Evolutionary conservation across 2,888 invertebrate genomes (phyloP).

Genomic region (Heterodera filipjevi): DNA sequence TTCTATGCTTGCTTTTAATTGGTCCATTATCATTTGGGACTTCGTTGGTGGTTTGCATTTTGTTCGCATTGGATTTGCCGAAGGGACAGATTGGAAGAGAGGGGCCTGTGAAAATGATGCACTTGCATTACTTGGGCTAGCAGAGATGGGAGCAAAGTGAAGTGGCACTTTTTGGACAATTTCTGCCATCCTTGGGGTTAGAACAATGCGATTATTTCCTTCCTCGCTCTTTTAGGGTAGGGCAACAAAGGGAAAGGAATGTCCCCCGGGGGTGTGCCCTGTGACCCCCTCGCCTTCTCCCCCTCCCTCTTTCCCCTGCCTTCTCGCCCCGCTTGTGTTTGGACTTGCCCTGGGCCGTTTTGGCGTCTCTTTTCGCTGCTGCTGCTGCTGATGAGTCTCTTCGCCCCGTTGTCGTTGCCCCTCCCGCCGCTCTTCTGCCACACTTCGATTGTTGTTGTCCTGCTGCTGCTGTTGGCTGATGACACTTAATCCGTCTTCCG

Average conservation of each 20-base stretch:
- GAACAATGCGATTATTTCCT: neutral
- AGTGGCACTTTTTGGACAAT: neutral
- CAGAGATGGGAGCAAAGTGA: neutral
- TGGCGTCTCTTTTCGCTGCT: slow-evolving; percentile 19
- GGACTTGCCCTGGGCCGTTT: slow-evolving; percentile 23
- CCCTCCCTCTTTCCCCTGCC: neutral
- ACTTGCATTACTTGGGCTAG: neutral
- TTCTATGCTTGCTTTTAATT: slow-evolving; percentile 74
- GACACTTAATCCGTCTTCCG: slow-evolving; percentile 5
- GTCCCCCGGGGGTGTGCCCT: neutral
- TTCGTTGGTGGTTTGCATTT: slow-evolving; percentile 53
- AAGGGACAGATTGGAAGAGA: slow-evolving; percentile 16
- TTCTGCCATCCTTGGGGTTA: neutral
- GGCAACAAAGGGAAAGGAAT: neutral
- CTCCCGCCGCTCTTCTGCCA: neutral
- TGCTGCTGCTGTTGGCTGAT: neutral
- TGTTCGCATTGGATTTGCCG: neutral
- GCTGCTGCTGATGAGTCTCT: slow-evolving; percentile 17
- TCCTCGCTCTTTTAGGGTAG: neutral
- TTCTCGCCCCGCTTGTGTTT: neutral
- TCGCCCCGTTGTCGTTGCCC: slow-evolving; percentile 9
- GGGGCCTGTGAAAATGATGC: slow-evolving; percentile 23
- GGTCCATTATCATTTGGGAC: slow-evolving; percentile 49
- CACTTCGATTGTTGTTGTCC: neutral
- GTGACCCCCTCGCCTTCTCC: neutral